These are phyloP conservation scores for Schrankia costaestrigalis DNA, from an alignment of 2,888 invertebrate species.

Conservation along the genomic window DNA sequence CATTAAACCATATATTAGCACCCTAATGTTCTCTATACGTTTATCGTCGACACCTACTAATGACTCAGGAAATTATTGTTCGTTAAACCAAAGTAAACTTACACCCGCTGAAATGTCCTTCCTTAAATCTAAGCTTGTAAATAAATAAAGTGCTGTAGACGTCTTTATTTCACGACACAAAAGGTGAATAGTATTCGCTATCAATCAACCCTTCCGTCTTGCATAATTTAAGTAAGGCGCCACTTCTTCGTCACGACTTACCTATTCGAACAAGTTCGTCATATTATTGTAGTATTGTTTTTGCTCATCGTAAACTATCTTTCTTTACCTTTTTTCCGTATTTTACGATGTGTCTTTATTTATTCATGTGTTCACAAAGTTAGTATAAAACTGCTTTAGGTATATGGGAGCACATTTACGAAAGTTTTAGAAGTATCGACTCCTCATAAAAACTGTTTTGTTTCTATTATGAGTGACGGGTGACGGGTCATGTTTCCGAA, in stretches of 20 bases:
- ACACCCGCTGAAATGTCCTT: conserved; percentile 11
- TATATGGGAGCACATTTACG: conserved; percentile 8
- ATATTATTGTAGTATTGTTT: conserved; percentile 30
- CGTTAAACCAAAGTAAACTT: conserved; percentile 10
- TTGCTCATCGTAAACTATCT: conserved; percentile 26
- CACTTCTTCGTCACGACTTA: conserved; percentile 11
- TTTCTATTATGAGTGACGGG: conserved; percentile 22
- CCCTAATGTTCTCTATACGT: conserved; percentile 12
- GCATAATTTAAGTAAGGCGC: conserved; percentile 29
- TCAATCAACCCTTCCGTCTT: conserved; percentile 28
- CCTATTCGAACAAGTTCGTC: conserved; percentile 11
- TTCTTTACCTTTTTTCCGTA: conserved; percentile 16
- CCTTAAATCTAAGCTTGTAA: conserved; percentile 22
- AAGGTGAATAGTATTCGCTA: conserved; percentile 32
- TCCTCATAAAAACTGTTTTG: conserved; percentile 22
- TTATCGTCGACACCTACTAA: conserved; percentile 11
- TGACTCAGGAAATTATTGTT: conserved; percentile 16
- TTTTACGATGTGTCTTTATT: conserved; percentile 29
- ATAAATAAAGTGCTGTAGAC: conserved; percentile 27
- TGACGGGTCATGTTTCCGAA: conserved; percentile 11
- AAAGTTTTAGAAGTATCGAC: conserved; percentile 15
- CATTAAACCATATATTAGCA: conserved; percentile 20
- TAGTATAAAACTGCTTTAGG: conserved; percentile 19
- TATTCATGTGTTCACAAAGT: conserved; percentile 24
- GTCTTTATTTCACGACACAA: conserved; percentile 28